phyloP scores from a whole-genome alignment of 2,888 invertebrate species.

The Heliconius sara region DNA sequence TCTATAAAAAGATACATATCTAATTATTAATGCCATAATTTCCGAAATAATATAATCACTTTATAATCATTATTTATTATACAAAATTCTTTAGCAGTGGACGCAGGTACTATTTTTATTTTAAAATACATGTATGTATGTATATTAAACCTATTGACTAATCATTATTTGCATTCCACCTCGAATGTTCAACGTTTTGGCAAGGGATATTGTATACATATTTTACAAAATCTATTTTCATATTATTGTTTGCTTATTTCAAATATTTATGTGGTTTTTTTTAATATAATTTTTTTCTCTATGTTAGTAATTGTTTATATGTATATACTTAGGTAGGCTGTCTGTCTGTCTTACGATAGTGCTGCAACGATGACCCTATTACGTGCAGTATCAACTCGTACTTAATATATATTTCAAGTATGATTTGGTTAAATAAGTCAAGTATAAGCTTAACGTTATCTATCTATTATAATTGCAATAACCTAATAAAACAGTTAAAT shows the following conservation, averaged over 20 bases:
- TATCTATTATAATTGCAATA: not conserved
- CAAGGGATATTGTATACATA: conserved; percentile 8
- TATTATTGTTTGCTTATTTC: too few species aligned
- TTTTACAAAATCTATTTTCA: conserved; percentile 16
- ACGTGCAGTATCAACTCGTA: not conserved
- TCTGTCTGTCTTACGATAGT: not conserved
- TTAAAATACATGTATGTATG: too few species aligned
- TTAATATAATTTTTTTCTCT: not conserved
- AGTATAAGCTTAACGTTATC: conserved; percentile 2
- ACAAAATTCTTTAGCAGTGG: too few species aligned
- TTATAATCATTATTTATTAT: too few species aligned
- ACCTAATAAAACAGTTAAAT: not conserved
- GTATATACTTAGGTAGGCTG: not conserved
- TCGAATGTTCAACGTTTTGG: conserved; percentile 12
- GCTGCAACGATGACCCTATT: not conserved
- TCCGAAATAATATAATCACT: too few species aligned
- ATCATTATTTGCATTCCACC: too few species aligned
- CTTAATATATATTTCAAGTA: not conserved
- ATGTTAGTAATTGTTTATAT: not conserved
- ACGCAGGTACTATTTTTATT: too few species aligned
- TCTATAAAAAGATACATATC: too few species aligned
- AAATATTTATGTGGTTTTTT: not conserved
- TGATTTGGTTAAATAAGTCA: not conserved
- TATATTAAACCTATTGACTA: too few species aligned
- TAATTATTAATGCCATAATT: too few species aligned